phyloP scores from a whole-genome alignment of 2,888 invertebrate species.

The Drosophila meridionalis region DNA sequence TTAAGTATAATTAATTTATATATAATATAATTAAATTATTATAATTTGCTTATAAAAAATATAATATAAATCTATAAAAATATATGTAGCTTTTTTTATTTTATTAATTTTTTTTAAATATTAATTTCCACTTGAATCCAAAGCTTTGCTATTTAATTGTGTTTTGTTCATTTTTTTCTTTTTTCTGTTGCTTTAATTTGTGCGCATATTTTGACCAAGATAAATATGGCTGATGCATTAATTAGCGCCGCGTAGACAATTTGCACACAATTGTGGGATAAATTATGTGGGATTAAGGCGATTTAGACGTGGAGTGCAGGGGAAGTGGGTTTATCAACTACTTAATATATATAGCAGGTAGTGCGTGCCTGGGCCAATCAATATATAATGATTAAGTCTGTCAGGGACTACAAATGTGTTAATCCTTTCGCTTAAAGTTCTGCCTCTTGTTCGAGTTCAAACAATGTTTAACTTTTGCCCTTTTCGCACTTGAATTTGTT shows the following conservation, averaged over 20 bases:
- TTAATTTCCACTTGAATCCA: neutral
- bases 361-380: neutral
- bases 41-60: neutral
- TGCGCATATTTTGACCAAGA: constrained; percentile 3
- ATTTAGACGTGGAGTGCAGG: neutral
- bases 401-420: neutral
- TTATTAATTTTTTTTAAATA: neutral
- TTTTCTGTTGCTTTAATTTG: constrained; percentile 13
- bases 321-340: neutral
- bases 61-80: neutral
- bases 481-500: neutral
- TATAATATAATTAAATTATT: neutral
- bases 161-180: neutral
- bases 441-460: neutral
- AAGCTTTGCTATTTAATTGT: neutral
- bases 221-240: constrained; percentile 4
- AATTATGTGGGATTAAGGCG: constrained; percentile 11
- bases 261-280: constrained; percentile 9
- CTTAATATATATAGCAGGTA: neutral
- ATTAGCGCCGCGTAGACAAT: constrained; percentile 3
- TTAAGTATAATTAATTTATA: neutral
- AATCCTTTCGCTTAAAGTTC: neutral
- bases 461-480: neutral
- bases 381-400: neutral
- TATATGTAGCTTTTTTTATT: neutral